Percentiles rank a stretch among this genome's conserved stretches.
Conservation (phyloP, 2,888 invertebrate species). For the Trachelus iudaicus region DNA sequence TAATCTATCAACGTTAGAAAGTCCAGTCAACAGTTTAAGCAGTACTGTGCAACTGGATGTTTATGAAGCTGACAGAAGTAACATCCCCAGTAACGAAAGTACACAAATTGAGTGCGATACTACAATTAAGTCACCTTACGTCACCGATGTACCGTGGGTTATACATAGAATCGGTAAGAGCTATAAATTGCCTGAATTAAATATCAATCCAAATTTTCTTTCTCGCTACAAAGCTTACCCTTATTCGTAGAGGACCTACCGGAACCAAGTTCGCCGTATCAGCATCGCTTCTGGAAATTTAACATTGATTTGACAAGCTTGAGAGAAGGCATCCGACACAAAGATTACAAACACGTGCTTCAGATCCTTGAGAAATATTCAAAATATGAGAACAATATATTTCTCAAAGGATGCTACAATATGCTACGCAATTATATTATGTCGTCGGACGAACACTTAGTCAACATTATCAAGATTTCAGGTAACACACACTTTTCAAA, state of each 20-base stretch:
- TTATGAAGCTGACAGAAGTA: neutral
- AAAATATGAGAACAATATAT: slow-evolving; percentile 23
- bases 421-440: slow-evolving; percentile 44
- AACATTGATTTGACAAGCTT: slow-evolving; percentile 37
- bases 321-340: slow-evolving; percentile 34
- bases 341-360: slow-evolving; percentile 44
- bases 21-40: neutral
- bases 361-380: slow-evolving; percentile 31
- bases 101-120: neutral
- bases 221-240: neutral
- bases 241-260: slow-evolving; percentile 35
- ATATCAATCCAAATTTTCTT: neutral
- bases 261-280: slow-evolving; percentile 25
- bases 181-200: neutral
- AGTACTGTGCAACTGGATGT: neutral
- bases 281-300: slow-evolving; percentile 41
- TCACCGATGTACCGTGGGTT: neutral
- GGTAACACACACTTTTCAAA: slow-evolving; percentile 37
- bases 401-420: slow-evolving; percentile 38
- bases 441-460: slow-evolving; percentile 36
- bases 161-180: neutral
- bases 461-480: slow-evolving; percentile 42
- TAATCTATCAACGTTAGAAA: neutral
- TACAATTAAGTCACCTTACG: neutral
- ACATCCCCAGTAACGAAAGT: neutral